These are phyloP conservation scores for Zosterops pallidus DNA, from an alignment of 2,113 vertebrate species.

Conservation along the genomic window DNA sequence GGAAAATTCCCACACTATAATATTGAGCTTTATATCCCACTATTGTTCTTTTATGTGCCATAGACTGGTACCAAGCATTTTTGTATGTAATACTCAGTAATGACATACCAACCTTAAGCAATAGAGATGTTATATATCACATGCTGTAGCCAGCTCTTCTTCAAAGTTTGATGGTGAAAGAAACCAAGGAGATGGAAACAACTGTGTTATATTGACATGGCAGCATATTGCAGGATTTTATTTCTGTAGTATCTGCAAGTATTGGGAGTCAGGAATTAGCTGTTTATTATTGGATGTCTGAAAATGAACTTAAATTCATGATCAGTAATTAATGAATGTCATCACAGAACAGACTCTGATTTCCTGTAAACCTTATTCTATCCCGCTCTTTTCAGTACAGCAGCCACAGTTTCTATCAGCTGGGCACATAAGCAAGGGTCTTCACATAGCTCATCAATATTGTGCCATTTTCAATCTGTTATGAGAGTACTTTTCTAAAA, in stretches of 20 bases:
- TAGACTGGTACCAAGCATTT: neutral
- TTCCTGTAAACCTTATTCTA: neutral
- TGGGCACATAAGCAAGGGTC: neutral
- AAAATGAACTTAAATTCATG: neutral
- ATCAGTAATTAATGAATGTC: neutral
- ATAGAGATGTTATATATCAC: neutral
- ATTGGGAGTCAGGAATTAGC: neutral
- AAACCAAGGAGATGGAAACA: neutral
- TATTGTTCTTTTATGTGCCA: neutral
- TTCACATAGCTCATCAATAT: neutral
- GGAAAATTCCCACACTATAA: neutral
- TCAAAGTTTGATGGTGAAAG: neutral
- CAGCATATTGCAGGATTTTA: neutral
- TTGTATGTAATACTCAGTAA: neutral
- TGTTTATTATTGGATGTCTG: neutral
- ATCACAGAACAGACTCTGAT: neutral
- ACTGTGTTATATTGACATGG: neutral
- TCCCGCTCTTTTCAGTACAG: neutral
- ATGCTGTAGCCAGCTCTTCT: neutral
- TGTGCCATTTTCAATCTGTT: neutral
- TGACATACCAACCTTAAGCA: neutral
- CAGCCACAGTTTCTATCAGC: neutral
- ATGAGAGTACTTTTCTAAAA: neutral
- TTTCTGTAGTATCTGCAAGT: neutral
- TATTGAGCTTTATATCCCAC: neutral